Conservation (phyloP, 2,797 vertebrate genomes). For the Bovichtus variegatus region DNA sequence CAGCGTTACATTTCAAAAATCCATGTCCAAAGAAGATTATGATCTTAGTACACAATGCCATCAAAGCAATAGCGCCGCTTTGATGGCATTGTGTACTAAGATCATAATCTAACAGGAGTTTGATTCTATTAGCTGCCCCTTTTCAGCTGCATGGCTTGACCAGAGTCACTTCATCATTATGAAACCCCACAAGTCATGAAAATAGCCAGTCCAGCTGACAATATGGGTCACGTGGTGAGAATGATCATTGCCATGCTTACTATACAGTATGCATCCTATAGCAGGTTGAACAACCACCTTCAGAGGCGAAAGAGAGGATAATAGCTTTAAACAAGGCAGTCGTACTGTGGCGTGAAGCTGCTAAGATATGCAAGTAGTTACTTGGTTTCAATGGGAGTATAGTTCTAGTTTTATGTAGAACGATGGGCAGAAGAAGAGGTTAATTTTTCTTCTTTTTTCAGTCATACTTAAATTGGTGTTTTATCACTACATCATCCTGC, state of each 20-base stretch:
- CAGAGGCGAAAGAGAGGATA: neutral
- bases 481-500: neutral
- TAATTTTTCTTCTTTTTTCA: neutral
- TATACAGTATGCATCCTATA: constrained; percentile 2
- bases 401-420: neutral
- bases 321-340: neutral
- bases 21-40: constrained; percentile 72
- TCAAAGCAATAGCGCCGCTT: constrained; percentile 42
- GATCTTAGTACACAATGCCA: constrained; percentile 65
- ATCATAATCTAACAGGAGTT: constrained; percentile 45
- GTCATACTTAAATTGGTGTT: neutral
- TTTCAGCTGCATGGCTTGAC: constrained; percentile 36
- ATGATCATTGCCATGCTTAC: constrained; percentile 27
- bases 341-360: neutral
- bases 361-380: neutral
- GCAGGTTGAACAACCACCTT: constrained; percentile 4
- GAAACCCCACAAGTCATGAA: constrained; percentile 34
- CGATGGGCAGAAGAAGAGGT: neutral
- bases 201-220: constrained; percentile 38
- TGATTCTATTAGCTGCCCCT: constrained; percentile 62
- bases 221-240: constrained; percentile 25
- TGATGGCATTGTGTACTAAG: too few relatives aligned
- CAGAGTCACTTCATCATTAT: constrained; percentile 34
- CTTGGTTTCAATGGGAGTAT: neutral
- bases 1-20: constrained; percentile 59